phyloP scores from a whole-genome alignment of 1,140 invertebrate genomes.

The Drosophila jambulina region DNA sequence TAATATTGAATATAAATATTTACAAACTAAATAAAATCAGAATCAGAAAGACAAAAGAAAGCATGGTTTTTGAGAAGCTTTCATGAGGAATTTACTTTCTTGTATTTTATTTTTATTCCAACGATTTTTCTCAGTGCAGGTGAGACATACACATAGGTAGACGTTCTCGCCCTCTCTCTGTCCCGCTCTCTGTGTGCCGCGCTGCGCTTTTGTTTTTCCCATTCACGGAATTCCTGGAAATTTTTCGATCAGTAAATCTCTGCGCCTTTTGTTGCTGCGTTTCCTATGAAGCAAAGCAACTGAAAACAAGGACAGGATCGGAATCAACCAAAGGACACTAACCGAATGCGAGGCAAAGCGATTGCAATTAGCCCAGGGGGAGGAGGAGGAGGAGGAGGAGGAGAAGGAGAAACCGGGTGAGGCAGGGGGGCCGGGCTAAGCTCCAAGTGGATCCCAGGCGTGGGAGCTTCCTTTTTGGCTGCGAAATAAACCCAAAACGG shows the following conservation, averaged over 20 bases:
- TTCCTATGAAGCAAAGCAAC: slow-evolving; percentile 61
- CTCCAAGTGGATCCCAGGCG: slow-evolving; percentile 54
- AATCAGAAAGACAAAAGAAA: background rate
- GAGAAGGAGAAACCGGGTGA: no score
- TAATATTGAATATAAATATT: no score
- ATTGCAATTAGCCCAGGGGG: slow-evolving; percentile 59
- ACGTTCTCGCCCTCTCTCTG: slow-evolving; percentile 29
- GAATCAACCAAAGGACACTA: slow-evolving; percentile 45
- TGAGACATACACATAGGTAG: slow-evolving; percentile 67
- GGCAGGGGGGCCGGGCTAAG: background rate
- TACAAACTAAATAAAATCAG: background rate
- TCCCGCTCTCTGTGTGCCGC: slow-evolving; percentile 18
- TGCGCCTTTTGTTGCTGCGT: slow-evolving; percentile 54
- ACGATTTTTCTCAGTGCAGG: slow-evolving; percentile 6
- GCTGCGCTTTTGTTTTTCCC: slow-evolving; percentile 79
- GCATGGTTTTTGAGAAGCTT: accelerated
- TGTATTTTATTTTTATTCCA: background rate
- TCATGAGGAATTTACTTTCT: background rate
- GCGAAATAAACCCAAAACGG: slow-evolving; percentile 26
- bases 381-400: background rate
- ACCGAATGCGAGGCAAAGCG: slow-evolving; percentile 1
- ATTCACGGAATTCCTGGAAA: slow-evolving; percentile 80
- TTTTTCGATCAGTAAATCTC: slow-evolving; percentile 81
- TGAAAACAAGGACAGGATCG: slow-evolving; percentile 53
- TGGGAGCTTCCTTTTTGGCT: slow-evolving; percentile 67